Percentiles rank a stretch among this genome's conserved stretches.
Evolutionary conservation across 2,113 vertebrate genomes (phyloP).

Genomic region (Globicephala melas): DNA sequence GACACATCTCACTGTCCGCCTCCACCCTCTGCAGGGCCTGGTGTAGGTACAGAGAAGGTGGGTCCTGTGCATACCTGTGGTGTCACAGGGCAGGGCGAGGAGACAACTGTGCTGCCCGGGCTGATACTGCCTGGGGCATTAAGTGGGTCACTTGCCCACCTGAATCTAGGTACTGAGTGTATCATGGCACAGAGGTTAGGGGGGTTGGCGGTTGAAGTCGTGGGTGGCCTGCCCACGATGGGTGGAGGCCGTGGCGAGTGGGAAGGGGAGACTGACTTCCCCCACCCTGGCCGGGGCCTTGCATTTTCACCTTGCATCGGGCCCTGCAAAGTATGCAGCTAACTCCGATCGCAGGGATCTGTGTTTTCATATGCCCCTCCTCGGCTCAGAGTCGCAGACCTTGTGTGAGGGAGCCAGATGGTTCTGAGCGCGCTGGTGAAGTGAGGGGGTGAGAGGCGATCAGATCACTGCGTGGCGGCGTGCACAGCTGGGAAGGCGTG

Average conservation of each 20-base stretch:
- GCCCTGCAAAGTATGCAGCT: neutral
- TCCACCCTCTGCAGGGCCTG: neutral
- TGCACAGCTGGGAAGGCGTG: neutral
- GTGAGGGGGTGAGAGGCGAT: neutral
- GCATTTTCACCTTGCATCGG: neutral
- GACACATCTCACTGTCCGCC: accelerated
- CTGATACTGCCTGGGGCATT: neutral
- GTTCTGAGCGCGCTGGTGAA: neutral
- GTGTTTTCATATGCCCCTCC: neutral
- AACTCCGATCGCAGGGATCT: neutral
- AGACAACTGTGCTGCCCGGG: neutral
- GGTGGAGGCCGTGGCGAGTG: accelerated
- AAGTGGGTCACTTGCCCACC: neutral
- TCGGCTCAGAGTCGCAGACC: neutral
- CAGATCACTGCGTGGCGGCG: neutral
- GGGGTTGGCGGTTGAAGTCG: neutral
- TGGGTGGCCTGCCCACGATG: no score
- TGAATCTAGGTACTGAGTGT: neutral
- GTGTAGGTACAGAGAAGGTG: neutral
- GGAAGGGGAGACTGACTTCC: neutral
- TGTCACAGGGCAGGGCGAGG: neutral
- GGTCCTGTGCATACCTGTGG: no score
- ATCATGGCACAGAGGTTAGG: accelerated
- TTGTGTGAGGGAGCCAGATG: neutral
- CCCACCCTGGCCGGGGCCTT: neutral